A percentile compares a stretch with the other conserved stretches of the same genome.
Conservation (phyloP, 2,113 vertebrate genomes). For the Martes martes region DNA sequence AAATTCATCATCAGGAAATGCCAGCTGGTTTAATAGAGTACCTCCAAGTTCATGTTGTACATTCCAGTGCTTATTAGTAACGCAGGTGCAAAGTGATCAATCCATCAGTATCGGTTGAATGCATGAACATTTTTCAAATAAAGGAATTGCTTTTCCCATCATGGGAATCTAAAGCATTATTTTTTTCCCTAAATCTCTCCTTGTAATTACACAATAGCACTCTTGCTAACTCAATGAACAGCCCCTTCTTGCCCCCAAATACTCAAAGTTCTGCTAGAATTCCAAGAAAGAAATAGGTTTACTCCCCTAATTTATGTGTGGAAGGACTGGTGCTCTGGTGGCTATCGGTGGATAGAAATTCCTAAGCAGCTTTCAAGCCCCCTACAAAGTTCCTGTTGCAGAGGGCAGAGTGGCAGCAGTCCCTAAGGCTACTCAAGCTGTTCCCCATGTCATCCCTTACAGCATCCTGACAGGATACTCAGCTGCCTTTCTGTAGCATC, state of each 20-base stretch:
- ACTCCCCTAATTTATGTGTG: not conserved
- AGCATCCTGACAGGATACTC: no score
- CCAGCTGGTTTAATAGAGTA: not conserved
- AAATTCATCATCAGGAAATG: not conserved
- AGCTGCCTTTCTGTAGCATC: not conserved
- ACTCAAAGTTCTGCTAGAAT: not conserved
- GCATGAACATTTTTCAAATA: not conserved
- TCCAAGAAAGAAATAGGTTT: not conserved
- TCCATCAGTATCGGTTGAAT: not conserved
- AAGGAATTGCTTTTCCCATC: not conserved
- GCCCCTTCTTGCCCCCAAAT: not conserved
- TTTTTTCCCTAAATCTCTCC: not conserved
- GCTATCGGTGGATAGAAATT: not conserved
- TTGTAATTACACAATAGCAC: not conserved
- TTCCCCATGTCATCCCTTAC: fast-evolving
- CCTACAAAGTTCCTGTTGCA: not conserved
- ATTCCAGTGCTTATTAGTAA: not conserved
- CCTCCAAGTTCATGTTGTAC: not conserved
- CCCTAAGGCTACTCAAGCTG: not conserved
- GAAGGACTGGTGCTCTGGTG: not conserved
- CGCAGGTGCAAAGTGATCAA: not conserved
- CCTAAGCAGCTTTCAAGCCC: not conserved
- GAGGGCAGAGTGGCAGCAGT: not conserved
- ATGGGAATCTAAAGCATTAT: not conserved
- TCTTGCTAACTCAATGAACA: not conserved